Conservation (phyloP, 2,797 vertebrate genomes). For the Smutsia gigantea region DNA sequence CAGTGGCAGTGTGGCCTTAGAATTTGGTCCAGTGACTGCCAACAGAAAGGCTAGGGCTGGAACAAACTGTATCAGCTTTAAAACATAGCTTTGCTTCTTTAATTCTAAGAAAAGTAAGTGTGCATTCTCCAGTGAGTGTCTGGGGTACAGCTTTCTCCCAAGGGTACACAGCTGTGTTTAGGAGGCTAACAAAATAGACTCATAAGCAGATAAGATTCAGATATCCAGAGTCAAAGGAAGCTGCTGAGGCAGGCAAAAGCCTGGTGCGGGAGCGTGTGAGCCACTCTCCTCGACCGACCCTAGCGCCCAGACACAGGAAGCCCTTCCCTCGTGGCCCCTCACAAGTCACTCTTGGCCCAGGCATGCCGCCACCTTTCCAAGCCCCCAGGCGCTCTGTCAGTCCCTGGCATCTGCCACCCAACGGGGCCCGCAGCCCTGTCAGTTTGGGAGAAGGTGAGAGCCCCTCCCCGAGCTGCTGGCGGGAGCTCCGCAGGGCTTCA, state of each 20-base stretch:
- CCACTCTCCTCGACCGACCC: background rate
- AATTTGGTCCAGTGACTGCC: background rate
- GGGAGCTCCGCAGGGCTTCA: background rate
- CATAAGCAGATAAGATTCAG: background rate
- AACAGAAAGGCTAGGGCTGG: background rate
- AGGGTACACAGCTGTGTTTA: background rate
- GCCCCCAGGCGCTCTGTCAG: accelerated
- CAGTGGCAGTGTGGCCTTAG: background rate
- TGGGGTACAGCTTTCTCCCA: background rate
- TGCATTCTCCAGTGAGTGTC: background rate
- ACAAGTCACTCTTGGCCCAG: background rate
- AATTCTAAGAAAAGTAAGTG: slow-evolving; percentile 18
- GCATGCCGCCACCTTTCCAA: background rate
- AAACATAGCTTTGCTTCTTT: slow-evolving; percentile 13
- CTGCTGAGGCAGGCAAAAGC: background rate
- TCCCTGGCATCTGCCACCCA: background rate
- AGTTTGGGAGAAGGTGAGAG: background rate
- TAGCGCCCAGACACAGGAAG: background rate
- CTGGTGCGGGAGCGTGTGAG: accelerated
- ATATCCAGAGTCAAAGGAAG: background rate
- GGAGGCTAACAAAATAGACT: background rate
- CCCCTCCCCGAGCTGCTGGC: background rate
- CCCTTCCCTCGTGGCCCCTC: background rate
- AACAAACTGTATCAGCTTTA: background rate
- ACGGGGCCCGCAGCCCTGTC: background rate